Conservation (phyloP, 2,113 vertebrate species). For the Nothoprocta perdicaria region DNA sequence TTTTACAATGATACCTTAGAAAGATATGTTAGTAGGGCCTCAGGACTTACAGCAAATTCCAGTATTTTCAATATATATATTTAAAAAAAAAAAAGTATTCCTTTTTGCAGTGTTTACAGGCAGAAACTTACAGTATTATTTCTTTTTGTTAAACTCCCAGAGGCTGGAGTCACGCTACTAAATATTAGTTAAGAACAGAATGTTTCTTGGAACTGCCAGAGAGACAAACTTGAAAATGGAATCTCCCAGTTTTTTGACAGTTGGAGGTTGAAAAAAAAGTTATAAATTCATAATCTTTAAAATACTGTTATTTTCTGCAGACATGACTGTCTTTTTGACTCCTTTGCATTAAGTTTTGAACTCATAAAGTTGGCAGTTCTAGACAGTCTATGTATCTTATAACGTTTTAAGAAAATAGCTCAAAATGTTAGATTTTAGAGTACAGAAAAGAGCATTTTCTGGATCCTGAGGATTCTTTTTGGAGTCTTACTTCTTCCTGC, state of each 20-base stretch:
- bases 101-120: background rate
- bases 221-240: background rate
- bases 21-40: background rate
- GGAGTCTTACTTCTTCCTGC: background rate
- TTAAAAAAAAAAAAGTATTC: background rate
- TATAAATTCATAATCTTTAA: background rate
- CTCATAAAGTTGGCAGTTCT: background rate
- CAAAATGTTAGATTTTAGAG: background rate
- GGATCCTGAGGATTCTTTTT: background rate
- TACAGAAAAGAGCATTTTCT: background rate
- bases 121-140: background rate
- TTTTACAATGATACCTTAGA: background rate
- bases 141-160: background rate
- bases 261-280: background rate
- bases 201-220: background rate
- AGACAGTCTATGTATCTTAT: background rate
- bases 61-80: background rate
- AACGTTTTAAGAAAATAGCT: rapidly evolving
- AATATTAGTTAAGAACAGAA: background rate
- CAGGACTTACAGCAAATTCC: background rate
- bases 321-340: background rate
- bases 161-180: background rate
- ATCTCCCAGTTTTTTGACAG: rapidly evolving
- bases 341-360: background rate
- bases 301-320: background rate